Evolutionary conservation across 2,797 vertebrate genomes (phyloP), one percentile per base, ranked within the genome.

Genomic region (Peromyscus aztecus): DNA sequence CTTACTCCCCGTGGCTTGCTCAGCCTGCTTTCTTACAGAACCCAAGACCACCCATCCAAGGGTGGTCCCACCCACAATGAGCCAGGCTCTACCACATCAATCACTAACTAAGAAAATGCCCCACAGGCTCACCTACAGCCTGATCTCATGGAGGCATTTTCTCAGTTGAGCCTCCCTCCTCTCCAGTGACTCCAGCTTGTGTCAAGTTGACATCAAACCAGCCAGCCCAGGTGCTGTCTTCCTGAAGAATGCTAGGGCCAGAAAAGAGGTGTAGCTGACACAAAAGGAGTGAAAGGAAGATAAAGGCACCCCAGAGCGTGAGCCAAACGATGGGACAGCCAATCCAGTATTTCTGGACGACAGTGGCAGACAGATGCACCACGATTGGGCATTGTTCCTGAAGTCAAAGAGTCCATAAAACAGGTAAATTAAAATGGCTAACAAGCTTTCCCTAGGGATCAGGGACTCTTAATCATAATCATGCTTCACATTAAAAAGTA

Each of bases 391-490:
- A 12, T 59, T 17, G 1, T 89, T 49, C 49, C 55, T 55, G 19
- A 92, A 43, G 59, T 71, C 57, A 86, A 89, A 63, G 61, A 19
- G 57, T 77, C 29, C 40, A 24, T 27, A 37, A 82, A 87, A 78
- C n/a, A 83, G 91, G 52, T 10, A 93, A 81, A 96, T n/a, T 81
- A 85, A 94, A 84, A 71, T 34, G 61, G 55, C 57, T 61, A 34
- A 49, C 65, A 89, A 67, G 4, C 59, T 94, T 94, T 80, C 80
- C 52, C 65, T 46, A 0, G 40, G 34, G 75, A 27, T 14, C 31
- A 93, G 40, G 85, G 23, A 49, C 55, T 77, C 34, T 75, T 94
- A 43, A 71, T 83, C 6, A 73, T 59, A 52, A 69, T 9, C 91
- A 67, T 65, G n/a, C 13, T 84, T 90, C 23, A 6, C 49, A 55